Conservation (phyloP, 1,140 invertebrate species). For the Goniozus legneri region DNA sequence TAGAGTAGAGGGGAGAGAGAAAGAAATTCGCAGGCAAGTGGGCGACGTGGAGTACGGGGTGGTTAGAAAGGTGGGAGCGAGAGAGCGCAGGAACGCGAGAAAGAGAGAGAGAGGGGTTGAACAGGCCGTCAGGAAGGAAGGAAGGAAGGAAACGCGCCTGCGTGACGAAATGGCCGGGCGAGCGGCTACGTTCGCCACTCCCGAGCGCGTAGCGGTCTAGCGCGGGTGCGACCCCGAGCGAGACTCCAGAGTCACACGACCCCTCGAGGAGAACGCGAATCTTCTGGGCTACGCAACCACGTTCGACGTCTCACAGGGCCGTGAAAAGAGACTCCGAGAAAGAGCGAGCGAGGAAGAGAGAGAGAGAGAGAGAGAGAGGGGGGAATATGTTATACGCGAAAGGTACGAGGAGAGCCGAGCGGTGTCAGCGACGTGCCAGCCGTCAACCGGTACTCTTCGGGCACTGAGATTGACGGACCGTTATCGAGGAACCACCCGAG, state of each 20-base stretch:
- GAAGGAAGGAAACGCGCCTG: constrained; percentile 36
- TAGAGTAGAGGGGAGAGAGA: background rate
- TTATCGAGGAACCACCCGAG: too few species aligned
- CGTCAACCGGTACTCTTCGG: too few species aligned
- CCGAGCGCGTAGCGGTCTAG: constrained; percentile 51
- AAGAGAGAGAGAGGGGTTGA: too few species aligned
- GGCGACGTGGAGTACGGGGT: background rate
- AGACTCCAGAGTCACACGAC: constrained; percentile 42
- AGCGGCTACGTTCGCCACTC: constrained; percentile 51
- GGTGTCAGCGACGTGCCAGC: too few species aligned
- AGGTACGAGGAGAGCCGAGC: too few species aligned
- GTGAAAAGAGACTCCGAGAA: constrained; percentile 5
- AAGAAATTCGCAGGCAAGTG: background rate
- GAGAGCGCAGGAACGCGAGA: constrained; percentile 13
- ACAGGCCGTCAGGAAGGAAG: constrained; percentile 24
- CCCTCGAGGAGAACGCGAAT: constrained; percentile 25
- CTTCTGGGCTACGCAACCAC: too few species aligned
- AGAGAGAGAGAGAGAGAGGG: constrained; percentile 5
- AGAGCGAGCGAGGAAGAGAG: constrained; percentile 7
- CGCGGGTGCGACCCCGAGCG: constrained; percentile 49
- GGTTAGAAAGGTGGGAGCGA: constrained; percentile 23
- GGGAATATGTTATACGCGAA: constrained; percentile 39
- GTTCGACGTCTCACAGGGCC: too few species aligned
- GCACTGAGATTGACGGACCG: too few species aligned
- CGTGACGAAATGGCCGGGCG: constrained; percentile 44